Evolutionary conservation across 2,113 vertebrate genomes (phyloP).

Genomic region (Leuciscus idus): DNA sequence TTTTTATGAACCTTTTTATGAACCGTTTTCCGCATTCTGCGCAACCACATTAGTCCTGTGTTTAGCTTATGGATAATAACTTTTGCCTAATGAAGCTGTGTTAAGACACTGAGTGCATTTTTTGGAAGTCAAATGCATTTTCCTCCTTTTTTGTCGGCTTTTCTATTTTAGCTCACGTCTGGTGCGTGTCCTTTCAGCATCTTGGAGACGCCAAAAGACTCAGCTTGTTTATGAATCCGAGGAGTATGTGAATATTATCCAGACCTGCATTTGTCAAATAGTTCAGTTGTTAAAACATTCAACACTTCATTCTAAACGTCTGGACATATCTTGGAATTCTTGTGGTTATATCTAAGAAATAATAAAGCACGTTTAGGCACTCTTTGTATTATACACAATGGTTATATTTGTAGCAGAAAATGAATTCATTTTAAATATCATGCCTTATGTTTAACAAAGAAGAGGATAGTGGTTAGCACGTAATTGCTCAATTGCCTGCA

Average conservation of each 20-base stretch:
- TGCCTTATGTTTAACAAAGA: not conserved
- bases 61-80: conserved; percentile 66
- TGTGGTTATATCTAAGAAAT: conserved; percentile 24
- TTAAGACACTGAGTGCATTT: conserved; percentile 65
- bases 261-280: conserved; percentile 57
- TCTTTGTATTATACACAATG: not conserved
- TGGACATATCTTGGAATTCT: conserved; percentile 31
- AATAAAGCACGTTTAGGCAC: not conserved
- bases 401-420: not conserved
- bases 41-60: conserved; percentile 60
- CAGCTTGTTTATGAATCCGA: conserved; percentile 57
- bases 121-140: conserved; percentile 67
- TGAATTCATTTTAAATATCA: not conserved
- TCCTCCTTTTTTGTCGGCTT: conserved; percentile 61
- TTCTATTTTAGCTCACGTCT: conserved; percentile 75
- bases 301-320: conserved; percentile 43
- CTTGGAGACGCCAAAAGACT: conserved; percentile 67
- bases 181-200: conserved; percentile 64
- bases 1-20: conserved; percentile 42
- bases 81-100: conserved; percentile 61
- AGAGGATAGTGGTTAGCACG: not conserved
- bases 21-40: conserved; percentile 61
- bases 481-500: conserved; percentile 12
- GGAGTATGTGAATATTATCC: conserved; percentile 58
- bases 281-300: conserved; percentile 48